These are phyloP conservation scores for Mola mola DNA, from an alignment of 2,113 vertebrate species.

Conservation along the genomic window DNA sequence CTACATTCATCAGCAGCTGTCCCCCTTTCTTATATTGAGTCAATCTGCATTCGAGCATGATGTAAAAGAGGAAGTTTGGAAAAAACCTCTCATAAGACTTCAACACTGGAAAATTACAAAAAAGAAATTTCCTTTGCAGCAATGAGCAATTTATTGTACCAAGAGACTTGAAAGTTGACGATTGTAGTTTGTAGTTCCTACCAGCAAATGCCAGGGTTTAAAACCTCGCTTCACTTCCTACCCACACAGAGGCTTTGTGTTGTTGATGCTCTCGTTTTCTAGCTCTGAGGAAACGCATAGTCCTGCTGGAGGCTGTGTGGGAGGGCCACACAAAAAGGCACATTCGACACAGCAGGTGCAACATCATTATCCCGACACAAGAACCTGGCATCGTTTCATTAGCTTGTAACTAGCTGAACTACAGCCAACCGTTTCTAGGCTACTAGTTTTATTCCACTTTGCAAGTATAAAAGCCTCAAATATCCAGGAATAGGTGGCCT, in stretches of 20 bases:
- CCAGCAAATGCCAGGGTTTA: neutral
- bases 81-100: slow-evolving; percentile 31
- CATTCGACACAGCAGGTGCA: neutral
- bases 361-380: slow-evolving; percentile 3
- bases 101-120: neutral
- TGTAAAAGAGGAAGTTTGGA: slow-evolving; percentile 57
- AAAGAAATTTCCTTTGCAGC: neutral
- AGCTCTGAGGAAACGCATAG: slow-evolving; percentile 3
- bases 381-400: neutral
- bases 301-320: slow-evolving; percentile 23
- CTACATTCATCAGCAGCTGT: neutral
- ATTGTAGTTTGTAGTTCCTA: neutral
- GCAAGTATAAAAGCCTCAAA: neutral
- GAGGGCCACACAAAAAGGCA: slow-evolving; percentile 14
- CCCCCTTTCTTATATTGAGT: neutral
- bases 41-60: neutral
- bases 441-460: too few species aligned
- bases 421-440: neutral
- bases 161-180: neutral
- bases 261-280: neutral
- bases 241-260: slow-evolving; percentile 11
- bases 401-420: neutral
- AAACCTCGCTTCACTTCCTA: neutral
- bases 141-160: neutral
- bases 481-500: neutral